Evolutionary conservation across 2,113 vertebrate genomes (phyloP).

Genomic region (Notarius quadriscutis): DNA sequence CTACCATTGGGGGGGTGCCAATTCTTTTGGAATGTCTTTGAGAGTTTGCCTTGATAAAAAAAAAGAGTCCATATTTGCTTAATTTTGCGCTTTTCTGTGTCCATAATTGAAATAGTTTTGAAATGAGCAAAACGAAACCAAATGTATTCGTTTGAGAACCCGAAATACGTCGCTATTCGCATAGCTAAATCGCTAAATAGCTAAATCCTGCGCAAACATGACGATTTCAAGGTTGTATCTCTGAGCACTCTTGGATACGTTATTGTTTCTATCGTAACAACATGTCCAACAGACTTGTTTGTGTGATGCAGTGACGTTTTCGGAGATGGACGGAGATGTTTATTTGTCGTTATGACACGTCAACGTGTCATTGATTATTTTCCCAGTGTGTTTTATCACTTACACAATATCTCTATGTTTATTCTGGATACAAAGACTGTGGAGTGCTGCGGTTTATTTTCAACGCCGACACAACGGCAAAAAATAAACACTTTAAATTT

Average conservation of each 20-base stretch:
- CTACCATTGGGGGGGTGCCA: background rate
- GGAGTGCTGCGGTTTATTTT: background rate
- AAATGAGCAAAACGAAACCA: background rate
- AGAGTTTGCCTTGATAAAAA: background rate
- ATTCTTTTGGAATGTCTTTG: background rate
- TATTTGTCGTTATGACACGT: background rate
- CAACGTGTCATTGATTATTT: background rate
- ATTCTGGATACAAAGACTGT: background rate
- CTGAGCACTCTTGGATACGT: no score
- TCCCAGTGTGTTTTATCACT: background rate
- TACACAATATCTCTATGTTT: background rate
- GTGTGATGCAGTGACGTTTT: no score
- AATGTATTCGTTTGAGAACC: background rate
- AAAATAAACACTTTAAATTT: background rate
- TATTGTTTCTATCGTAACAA: no score
- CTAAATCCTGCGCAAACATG: no score
- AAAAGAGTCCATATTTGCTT: background rate
- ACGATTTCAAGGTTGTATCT: no score
- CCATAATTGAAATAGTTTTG: background rate
- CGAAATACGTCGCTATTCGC: background rate
- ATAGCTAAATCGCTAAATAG: no score
- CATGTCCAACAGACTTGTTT: background rate
- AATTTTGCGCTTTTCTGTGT: background rate
- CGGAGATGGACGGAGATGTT: background rate
- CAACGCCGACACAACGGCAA: background rate